phyloP scores from a whole-genome alignment of 2,888 invertebrate genomes.

The Cryptocephalus primarius region DNA sequence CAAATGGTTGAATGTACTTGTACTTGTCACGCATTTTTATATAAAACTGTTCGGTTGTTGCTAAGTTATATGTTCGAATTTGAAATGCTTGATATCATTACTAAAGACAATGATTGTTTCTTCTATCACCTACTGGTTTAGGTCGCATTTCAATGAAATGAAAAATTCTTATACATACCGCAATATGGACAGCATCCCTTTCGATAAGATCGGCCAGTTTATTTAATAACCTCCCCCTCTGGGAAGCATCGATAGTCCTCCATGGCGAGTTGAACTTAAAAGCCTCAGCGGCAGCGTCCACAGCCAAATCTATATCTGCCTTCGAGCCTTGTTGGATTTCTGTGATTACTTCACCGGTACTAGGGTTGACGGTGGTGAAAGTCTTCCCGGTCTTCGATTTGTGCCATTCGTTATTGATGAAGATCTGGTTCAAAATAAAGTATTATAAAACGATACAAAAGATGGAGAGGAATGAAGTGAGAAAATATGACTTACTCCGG shows the following conservation, averaged over 20 bases:
- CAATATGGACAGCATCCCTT: conserved; percentile 65
- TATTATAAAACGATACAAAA: too few relatives aligned
- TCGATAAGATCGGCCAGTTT: conserved; percentile 75
- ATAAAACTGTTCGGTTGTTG: too few relatives aligned
- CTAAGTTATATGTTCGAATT: too few relatives aligned
- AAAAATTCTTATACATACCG: conserved; percentile 44
- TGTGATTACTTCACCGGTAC: conserved; percentile 66
- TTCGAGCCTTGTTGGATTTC: conserved; percentile 68
- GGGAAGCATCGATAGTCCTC: conserved; percentile 80
- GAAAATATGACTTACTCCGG: conserved; percentile 49
- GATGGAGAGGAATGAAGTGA: too few relatives aligned
- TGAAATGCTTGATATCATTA: too few relatives aligned
- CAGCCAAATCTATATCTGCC: conserved; percentile 69
- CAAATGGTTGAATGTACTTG: too few relatives aligned
- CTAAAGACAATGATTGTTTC: too few relatives aligned
- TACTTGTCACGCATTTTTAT: too few relatives aligned
- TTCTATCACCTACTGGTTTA: too few relatives aligned
- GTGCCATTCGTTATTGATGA: conserved; percentile 96
- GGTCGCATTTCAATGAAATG: too few relatives aligned
- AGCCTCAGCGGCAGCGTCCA: conserved; percentile 66
- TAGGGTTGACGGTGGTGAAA: conserved; percentile 77
- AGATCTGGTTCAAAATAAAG: conserved; percentile 51
- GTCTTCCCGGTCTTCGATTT: conserved; percentile 79
- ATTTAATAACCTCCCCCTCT: conserved; percentile 65
- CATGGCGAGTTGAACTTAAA: conserved; percentile 68